Evolutionary conservation across 2,888 invertebrate species (phyloP).

Genomic region (Dolomedes plantarius): DNA sequence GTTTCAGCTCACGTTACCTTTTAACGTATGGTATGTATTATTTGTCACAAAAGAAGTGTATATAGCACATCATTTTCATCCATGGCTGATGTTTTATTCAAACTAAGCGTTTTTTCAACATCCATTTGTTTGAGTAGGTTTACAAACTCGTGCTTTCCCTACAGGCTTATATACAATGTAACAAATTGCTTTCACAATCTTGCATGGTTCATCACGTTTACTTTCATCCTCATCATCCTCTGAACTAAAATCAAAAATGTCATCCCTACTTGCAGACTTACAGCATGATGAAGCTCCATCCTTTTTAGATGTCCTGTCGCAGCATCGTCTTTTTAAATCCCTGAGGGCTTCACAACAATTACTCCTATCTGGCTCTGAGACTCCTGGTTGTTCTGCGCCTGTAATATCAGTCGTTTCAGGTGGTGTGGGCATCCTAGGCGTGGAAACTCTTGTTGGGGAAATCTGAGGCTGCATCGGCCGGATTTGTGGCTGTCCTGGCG

Average conservation of each 20-base stretch:
- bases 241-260: conserved; percentile 20
- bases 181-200: conserved; percentile 64
- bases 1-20: too few relatives aligned
- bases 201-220: conserved; percentile 35
- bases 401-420: not conserved
- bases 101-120: conserved; percentile 47
- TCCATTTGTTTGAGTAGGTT: conserved; percentile 51
- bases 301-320: conserved; percentile 8
- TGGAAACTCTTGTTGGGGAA: not conserved
- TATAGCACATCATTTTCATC: too few relatives aligned
- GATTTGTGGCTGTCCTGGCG: too few relatives aligned
- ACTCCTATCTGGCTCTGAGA: conserved; percentile 29
- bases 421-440: not conserved
- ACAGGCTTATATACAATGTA: conserved; percentile 70
- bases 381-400: conserved; percentile 14
- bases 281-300: conserved; percentile 20
- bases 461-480: not conserved
- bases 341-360: conserved; percentile 44
- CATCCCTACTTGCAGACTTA: not conserved
- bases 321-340: conserved; percentile 46
- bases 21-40: too few relatives aligned
- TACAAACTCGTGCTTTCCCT: conserved; percentile 64
- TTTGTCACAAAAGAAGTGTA: too few relatives aligned
- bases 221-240: conserved; percentile 46
- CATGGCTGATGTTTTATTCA: too few relatives aligned